Base-by-base conservation (phyloP, 2,888 invertebrate genomes). In the Harpagoxenus sublaevis region DNA sequence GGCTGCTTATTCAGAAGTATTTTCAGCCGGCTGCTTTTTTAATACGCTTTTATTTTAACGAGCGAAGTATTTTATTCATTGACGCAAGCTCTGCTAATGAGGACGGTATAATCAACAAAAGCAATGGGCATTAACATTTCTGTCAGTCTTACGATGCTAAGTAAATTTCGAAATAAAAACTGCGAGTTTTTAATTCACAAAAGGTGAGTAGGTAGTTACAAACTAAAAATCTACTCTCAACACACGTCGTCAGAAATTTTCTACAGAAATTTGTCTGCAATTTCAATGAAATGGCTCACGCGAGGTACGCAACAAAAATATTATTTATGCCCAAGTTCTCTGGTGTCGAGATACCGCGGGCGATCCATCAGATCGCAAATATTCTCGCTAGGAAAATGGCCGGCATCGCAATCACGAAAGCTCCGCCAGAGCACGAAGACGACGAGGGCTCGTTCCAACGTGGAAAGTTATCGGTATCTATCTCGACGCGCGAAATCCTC, bases 391-490 rank as follows among this genome's bases (percentile, higher is more conserved):
- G 73, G 73, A 73, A 73, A 81, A 81, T 71, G 57, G 79, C 60
- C 73, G 79, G 28, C 53, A 42, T 71, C 79, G 60, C 60, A 73
- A 73, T 81, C 73, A 73, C 60, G 79, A 81, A 62, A 73, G 73
- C 79, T 31, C 18, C 60, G 79, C 60, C 42, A n/a, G 70, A 57
- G 45, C 55, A 45, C 35, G 79, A 71, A 71, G 39, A 53, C 42
- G 62, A 48, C 53, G n/a, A 23, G 35, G 78, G 78, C 57, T 71
- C 71, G 79, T 79, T 71, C 23, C 71, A 48, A 23, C 71, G 57
- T 55, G 79, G 60, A 81, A 81, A 81, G 79, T 81, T 81, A 81
- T 81, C 79, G 79, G 73, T 81, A 81, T 81, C 83, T 88, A 89
- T 88, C 81, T 62, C 68, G 31, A 23, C 42, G 35, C 35, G 35